Evolutionary conservation across 2,888 invertebrate species (phyloP).

Genomic region (Ypsolopha scabrella): DNA sequence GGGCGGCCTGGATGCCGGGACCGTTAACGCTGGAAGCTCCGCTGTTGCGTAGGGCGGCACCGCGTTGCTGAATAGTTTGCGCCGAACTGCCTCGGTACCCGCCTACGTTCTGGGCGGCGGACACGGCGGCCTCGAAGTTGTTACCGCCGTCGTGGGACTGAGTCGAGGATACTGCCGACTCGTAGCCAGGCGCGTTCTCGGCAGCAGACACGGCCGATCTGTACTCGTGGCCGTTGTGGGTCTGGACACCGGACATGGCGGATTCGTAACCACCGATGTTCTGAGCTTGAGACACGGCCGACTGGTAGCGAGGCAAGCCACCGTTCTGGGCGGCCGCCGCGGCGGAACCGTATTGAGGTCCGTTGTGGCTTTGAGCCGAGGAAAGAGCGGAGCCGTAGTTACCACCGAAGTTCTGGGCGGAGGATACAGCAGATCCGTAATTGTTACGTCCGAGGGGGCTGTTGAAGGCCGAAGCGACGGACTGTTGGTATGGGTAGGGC

Average conservation of each 20-base stretch:
- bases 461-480: conserved; percentile 18
- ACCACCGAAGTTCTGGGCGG: conserved; percentile 34
- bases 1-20: conserved; percentile 40
- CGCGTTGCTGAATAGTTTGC: conserved; percentile 35
- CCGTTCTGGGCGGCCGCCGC: conserved; percentile 20
- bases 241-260: conserved; percentile 24
- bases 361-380: conserved; percentile 32
- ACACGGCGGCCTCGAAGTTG: conserved; percentile 14
- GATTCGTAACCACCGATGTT: conserved; percentile 28
- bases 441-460: conserved; percentile 17
- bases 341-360: conserved; percentile 23
- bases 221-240: conserved; percentile 20
- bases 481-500: conserved; percentile 10
- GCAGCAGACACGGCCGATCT: conserved; percentile 33
- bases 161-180: conserved; percentile 27
- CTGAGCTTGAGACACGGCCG: conserved; percentile 25
- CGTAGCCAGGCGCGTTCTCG: conserved; percentile 23
- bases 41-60: conserved; percentile 28
- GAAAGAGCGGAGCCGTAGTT: conserved; percentile 31
- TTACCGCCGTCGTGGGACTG: conserved; percentile 24
- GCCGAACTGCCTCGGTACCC: conserved; percentile 34
- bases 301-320: conserved; percentile 21
- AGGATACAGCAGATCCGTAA: conserved; percentile 24
- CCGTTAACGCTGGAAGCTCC: conserved; percentile 42
- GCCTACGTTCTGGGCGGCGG: conserved; percentile 35